Evolutionary conservation across 2,797 vertebrate genomes (phyloP).

Genomic region (Syndactyla subalaris): DNA sequence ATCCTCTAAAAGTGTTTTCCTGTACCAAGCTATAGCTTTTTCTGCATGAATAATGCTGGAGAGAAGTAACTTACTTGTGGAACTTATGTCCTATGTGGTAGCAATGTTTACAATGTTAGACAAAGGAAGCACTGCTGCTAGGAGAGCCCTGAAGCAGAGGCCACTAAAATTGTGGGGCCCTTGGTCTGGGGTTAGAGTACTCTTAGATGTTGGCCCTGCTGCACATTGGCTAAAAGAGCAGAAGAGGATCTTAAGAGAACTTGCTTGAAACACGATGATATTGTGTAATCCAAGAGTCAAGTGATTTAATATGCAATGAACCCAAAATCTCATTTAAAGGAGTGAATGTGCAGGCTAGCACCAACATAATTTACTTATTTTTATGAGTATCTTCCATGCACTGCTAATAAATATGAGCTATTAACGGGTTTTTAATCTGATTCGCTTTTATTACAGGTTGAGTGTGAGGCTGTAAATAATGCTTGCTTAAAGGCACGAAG

Average conservation of each 20-base stretch:
- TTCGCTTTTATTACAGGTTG: conserved; percentile 60
- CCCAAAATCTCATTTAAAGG: conserved; percentile 57
- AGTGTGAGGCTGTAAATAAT: conserved; percentile 69
- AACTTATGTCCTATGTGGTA: fast-evolving
- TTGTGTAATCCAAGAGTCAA: conserved; percentile 32
- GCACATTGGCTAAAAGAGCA: background rate
- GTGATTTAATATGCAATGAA: conserved; percentile 65
- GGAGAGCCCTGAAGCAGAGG: background rate
- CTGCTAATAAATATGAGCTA: conserved; percentile 73
- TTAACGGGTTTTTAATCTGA: conserved; percentile 71
- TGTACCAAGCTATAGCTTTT: background rate
- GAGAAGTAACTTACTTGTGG: background rate
- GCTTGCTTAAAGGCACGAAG: conserved; percentile 30
- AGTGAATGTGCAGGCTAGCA: conserved; percentile 26
- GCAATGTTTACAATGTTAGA: background rate
- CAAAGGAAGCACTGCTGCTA: background rate
- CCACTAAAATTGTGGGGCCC: background rate
- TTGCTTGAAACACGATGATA: conserved; percentile 20
- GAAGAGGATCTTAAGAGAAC: background rate
- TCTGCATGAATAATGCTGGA: background rate
- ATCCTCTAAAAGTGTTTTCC: background rate
- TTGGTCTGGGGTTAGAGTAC: background rate
- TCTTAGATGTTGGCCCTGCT: background rate
- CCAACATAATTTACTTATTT: conserved; percentile 71
- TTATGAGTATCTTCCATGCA: conserved; percentile 59